Conservation (phyloP, 2,113 vertebrate species). For the Promerops cafer region DNA sequence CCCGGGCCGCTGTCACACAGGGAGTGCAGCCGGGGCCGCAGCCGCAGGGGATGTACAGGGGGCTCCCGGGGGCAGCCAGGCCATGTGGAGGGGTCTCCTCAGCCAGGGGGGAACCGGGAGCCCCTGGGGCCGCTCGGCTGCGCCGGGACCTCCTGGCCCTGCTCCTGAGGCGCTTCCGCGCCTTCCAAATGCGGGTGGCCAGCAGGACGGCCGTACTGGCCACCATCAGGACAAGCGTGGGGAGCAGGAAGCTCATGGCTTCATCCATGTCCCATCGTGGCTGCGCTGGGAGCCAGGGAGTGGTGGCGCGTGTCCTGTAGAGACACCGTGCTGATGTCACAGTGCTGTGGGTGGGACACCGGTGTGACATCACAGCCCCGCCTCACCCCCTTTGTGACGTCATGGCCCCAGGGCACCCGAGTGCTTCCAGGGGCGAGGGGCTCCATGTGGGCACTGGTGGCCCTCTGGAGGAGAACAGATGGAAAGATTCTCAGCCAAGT, state of each 20-base stretch:
- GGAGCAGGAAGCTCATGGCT: neutral
- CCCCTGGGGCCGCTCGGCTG: neutral
- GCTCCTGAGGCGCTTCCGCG: neutral
- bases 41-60: neutral
- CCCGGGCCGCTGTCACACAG: neutral
- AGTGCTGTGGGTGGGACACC: neutral
- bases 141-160: no score
- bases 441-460: neutral
- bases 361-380: neutral
- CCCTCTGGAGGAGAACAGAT: neutral
- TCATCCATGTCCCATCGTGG: neutral
- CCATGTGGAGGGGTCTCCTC: neutral
- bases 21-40: neutral
- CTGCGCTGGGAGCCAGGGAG: neutral
- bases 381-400: no score
- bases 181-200: neutral
- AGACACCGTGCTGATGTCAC: neutral
- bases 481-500: neutral
- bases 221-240: neutral
- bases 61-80: neutral
- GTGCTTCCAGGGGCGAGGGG: neutral
- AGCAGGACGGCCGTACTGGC: neutral
- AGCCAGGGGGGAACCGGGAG: neutral
- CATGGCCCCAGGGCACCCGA: accelerated
- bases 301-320: neutral